phyloP scores from a whole-genome alignment of 2,797 vertebrate species.

The Pelobates cultripes region DNA sequence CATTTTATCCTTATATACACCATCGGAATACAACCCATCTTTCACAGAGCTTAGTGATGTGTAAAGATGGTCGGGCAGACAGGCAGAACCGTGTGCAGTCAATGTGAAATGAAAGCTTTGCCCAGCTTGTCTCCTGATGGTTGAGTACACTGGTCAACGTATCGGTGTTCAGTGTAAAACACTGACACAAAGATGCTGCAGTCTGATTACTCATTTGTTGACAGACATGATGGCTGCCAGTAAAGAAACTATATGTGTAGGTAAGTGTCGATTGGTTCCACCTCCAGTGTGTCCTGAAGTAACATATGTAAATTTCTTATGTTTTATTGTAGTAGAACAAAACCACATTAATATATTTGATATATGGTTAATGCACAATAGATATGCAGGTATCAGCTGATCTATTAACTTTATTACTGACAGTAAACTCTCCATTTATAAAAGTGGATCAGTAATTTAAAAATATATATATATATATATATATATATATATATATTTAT shows the following conservation, averaged over 20 bases:
- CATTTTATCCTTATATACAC: not conserved
- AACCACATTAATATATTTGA: too few species aligned
- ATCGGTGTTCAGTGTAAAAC: not conserved
- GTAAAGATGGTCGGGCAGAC: not conserved
- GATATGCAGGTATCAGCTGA: too few species aligned
- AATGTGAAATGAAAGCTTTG: slow-evolving; percentile 5
- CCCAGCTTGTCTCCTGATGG: not conserved
- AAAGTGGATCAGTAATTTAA: too few species aligned
- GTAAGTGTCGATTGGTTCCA: not conserved
- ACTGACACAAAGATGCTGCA: not conserved
- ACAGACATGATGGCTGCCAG: not conserved
- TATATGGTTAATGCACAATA: too few species aligned
- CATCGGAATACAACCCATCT: not conserved
- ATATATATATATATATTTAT: too few species aligned
- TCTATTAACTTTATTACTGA: too few species aligned
- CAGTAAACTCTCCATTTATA: too few species aligned
- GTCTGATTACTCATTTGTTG: not conserved
- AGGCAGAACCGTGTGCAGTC: slow-evolving; percentile 6
- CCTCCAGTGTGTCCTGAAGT: too few species aligned
- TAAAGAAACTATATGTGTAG: not conserved
- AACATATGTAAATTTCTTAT: too few species aligned
- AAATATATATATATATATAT: too few species aligned
- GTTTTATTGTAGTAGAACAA: too few species aligned
- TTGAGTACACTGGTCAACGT: not conserved
- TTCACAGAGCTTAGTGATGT: slow-evolving; percentile 2